Base-by-base conservation (phyloP, 1,140 invertebrate species). In the Brachionus paranguensis region DNA sequence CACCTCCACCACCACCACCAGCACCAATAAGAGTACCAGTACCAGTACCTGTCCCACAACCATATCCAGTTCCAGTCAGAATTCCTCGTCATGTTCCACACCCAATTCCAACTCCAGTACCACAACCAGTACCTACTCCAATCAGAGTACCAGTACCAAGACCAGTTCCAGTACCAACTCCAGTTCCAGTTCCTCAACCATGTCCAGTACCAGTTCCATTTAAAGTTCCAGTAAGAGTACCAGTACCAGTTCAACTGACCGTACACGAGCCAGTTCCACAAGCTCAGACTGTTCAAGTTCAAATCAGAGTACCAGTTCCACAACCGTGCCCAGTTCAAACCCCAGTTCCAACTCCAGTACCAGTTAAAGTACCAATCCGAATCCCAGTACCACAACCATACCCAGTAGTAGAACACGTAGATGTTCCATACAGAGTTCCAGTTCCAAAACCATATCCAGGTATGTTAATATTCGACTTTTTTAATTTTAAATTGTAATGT, bases 391-490 rank as follows among this genome's bases (percentile, higher is more conserved):
- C 65, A 37, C 65, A 68, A 68, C 65, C 65, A 68, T 33, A 37
- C 12, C 65, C 65, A 37, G 33, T 68, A 4, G 27, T 41, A 6
- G 65, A 68, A 68, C 65, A 37, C 24, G 65, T 41, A n/a, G 33
- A 41, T 41, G 70, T 74, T 41, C 70, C 70, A 17, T 43, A 43
- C 41, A 74, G 70, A 74, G 70, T 74, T 20, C 70, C 70, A 74
- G 70, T 74, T 17, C 70, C 33, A 43, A 74, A 43, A 74, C 70
- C 41, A 45, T 74, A 74, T 17, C 70, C 70, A 74, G 70, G 70
- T 74, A 41, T 5, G 5, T 33, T 33, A 7, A n/a, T 20, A 64
- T 10, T 65, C n/a, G 3, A 1, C 2, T 0, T 65, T 3, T 10
- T 65, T 27, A 1, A 29, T 11, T 70, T 37, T 70, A 33, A 14